A percentile compares a stretch with the other conserved stretches of the same genome.
Evolutionary conservation across 2,797 vertebrate genomes (phyloP).

Genomic region (Poecilia picta): DNA sequence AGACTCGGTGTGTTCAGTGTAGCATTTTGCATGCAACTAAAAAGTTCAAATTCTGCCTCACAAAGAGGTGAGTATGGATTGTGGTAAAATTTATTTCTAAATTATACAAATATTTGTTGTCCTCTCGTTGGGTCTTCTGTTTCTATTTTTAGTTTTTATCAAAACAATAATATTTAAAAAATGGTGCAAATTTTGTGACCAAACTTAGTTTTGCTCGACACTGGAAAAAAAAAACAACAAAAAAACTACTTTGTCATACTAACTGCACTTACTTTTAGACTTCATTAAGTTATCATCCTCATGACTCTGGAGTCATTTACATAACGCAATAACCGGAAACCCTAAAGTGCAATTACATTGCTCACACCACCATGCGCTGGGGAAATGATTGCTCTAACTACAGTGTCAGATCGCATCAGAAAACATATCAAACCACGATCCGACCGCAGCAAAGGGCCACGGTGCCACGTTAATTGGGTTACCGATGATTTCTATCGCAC

Average conservation of each 20-base stretch:
- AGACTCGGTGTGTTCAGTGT: no score
- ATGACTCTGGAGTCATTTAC: conserved; percentile 74
- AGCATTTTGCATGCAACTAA: not conserved
- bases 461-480: conserved; percentile 73
- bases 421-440: conserved; percentile 74
- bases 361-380: conserved; percentile 72
- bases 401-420: conserved; percentile 67
- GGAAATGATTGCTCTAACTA: conserved; percentile 73
- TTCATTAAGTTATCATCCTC: conserved; percentile 68
- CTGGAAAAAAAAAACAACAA: not conserved
- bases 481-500: conserved; percentile 70
- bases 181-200: not conserved
- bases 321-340: conserved; percentile 78
- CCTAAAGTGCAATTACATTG: conserved; percentile 78
- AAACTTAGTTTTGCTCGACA: conserved; percentile 4
- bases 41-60: not conserved
- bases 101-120: not conserved
- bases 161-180: not conserved
- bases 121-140: not conserved
- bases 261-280: conserved; percentile 59
- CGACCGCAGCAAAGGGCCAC: conserved; percentile 62
- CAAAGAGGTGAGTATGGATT: not conserved
- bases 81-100: not conserved
- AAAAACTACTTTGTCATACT: conserved; percentile 41
- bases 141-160: not conserved